Evolutionary conservation across 2,113 vertebrate species (phyloP).

Genomic region (Arvicanthis niloticus): DNA sequence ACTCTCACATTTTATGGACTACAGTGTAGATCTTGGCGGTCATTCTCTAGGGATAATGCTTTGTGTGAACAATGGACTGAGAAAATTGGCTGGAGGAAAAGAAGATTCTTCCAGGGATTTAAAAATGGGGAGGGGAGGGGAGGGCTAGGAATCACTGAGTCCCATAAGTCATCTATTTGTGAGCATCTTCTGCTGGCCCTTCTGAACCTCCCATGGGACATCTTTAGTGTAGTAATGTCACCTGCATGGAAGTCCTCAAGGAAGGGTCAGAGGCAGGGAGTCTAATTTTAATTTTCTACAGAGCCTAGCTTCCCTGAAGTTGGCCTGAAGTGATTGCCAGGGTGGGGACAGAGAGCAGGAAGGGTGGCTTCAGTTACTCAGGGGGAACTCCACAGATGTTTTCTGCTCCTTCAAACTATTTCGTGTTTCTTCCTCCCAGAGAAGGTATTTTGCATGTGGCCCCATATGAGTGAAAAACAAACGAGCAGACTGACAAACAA

Average conservation of each 20-base stretch:
- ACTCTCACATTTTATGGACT: constrained; percentile 8
- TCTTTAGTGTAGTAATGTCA: neutral
- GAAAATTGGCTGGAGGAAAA: constrained; percentile 26
- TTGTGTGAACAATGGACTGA: constrained; percentile 5
- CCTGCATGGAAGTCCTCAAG: neutral
- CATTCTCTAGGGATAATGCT: neutral
- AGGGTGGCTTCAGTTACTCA: neutral
- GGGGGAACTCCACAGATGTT: neutral
- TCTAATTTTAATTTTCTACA: neutral
- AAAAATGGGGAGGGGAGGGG: neutral
- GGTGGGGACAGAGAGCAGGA: neutral
- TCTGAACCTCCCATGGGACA: neutral
- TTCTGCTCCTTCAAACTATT: constrained; percentile 39
- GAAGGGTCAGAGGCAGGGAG: neutral
- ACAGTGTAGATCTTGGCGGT: neutral
- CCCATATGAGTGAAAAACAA: neutral
- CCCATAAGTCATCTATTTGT: neutral
- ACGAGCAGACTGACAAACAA: neutral
- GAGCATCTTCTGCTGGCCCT: neutral
- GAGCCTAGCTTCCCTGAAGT: neutral
- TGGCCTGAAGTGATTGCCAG: neutral
- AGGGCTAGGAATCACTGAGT: neutral
- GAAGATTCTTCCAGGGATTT: neutral
- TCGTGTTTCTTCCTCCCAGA: constrained; percentile 26
- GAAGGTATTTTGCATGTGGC: neutral